phyloP scores from a whole-genome alignment of 2,113 vertebrate species.

The Nerophis lumbriciformis region DNA sequence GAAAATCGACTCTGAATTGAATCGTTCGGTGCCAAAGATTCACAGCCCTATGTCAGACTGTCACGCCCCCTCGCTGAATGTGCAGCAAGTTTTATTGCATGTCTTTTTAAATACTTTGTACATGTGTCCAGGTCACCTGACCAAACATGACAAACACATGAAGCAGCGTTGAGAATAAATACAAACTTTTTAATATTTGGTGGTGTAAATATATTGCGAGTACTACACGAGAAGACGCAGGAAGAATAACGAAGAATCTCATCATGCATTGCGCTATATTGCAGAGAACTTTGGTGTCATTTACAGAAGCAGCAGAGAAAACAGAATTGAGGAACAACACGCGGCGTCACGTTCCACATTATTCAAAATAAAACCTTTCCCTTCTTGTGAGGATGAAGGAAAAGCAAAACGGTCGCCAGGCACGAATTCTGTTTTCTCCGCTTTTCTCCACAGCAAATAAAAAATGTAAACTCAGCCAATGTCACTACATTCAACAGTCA shows the following conservation, averaged over 20 bases:
- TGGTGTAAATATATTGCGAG: slow-evolving; percentile 13
- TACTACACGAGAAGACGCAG: slow-evolving; percentile 11
- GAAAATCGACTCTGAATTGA: too few species aligned
- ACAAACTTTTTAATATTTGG: slow-evolving; percentile 12
- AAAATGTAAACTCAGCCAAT: slow-evolving; percentile 10
- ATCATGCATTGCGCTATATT: slow-evolving; percentile 56
- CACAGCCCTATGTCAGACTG: too few species aligned
- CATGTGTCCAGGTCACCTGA: not conserved
- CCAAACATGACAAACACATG: not conserved
- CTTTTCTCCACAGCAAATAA: slow-evolving; percentile 9
- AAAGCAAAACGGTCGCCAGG: not conserved
- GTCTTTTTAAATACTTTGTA: not conserved
- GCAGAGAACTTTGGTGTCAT: slow-evolving; percentile 51
- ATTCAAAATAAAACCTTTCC: slow-evolving; percentile 7
- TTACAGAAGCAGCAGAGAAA: slow-evolving; percentile 27
- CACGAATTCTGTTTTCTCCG: slow-evolving; percentile 2
- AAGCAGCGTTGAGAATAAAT: slow-evolving; percentile 4
- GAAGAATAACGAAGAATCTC: slow-evolving; percentile 33
- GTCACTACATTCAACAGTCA: slow-evolving; percentile 11
- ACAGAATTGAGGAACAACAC: slow-evolving; percentile 13
- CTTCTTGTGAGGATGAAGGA: slow-evolving; percentile 3
- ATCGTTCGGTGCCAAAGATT: too few species aligned
- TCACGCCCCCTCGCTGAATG: too few species aligned
- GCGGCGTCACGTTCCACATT: not conserved
- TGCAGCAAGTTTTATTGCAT: too few species aligned